These are phyloP conservation scores for Paradoxurus hermaphroditus DNA, from an alignment of 2,113 vertebrate species.

Conservation along the genomic window DNA sequence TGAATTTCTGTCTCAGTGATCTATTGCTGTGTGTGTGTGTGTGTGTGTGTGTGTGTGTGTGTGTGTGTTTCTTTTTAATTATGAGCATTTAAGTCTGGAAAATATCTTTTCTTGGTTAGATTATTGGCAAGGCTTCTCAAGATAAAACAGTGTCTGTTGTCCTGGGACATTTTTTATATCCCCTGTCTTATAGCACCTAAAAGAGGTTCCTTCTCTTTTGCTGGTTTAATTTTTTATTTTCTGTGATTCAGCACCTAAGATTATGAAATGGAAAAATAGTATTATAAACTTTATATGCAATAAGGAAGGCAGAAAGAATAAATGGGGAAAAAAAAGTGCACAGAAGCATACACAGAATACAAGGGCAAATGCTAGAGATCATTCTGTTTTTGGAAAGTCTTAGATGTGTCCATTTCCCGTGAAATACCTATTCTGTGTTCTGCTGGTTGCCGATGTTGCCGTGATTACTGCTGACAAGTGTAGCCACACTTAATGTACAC, in stretches of 20 bases:
- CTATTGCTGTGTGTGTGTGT: background rate
- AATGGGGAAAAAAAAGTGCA: background rate
- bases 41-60: background rate
- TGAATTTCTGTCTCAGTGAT: background rate
- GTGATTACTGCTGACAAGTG: background rate
- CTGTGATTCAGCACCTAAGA: background rate
- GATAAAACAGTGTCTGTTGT: background rate
- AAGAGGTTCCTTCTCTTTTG: slow-evolving; percentile 8
- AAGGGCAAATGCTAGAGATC: background rate
- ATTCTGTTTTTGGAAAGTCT: background rate
- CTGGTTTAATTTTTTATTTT: background rate
- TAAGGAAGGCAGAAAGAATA: background rate
- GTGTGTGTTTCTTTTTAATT: background rate
- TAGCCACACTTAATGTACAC: background rate
- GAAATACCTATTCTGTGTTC: background rate
- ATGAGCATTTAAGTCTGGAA: background rate
- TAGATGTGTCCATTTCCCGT: background rate
- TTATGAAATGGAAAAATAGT: background rate
- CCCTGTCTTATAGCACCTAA: background rate
- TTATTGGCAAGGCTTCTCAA: background rate
- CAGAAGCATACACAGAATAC: background rate
- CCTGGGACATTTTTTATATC: background rate
- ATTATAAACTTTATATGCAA: background rate
- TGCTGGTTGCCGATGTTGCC: too few species aligned
- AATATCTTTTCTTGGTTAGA: background rate